Evolutionary conservation across 2,888 invertebrate genomes (phyloP), one percentile per base, ranked within the genome.

Genomic region (Eurytoma californica): DNA sequence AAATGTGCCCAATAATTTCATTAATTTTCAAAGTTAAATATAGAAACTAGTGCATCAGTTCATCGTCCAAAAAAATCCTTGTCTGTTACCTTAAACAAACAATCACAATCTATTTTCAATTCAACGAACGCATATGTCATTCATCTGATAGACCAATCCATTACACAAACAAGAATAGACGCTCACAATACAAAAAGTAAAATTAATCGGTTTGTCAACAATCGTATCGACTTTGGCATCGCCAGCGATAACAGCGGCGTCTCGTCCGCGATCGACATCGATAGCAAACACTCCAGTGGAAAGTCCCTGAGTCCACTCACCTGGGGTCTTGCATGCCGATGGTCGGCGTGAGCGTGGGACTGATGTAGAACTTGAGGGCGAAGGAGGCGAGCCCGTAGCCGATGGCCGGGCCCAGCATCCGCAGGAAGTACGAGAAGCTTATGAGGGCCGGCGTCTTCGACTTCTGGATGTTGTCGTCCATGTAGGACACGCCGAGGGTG

Each of bases 401-500:
- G 16, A 94, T 91, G 0, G 94, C 94, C 0, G 95, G 94, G 12
- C 95, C 95, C 85, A 95, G 85, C 92, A 94, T 94, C 67, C 94
- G 91, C 82, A 95, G 88, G 84, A 94, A 94, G 83, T 93, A 94
- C 0, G 94, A 93, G 70, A 94, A 92, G 90, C 94, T 94, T 80
- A 95, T 91, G 58, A 94, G 89, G 2, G 93, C 93, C n/a, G 95
- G 94, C 0, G 94, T 94, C 86, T 94, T 94, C 3, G 94, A 94
- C 86, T 94, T 94, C 84, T 94, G 93, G n/a, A 94, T 93, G 85
- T 95, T 95, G 85, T 95, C 95, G 86, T 95, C 95, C 94, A 95
- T 94, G 86, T 95, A 95, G 1, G 94, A 92, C 0, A 94, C 93
- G 3, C 95, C 95, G 16, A 95, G 91, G 0, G 94, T 94, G 84